These are phyloP conservation scores for Caenorhabditis wallacei DNA, from an alignment of 2,888 invertebrate genomes.

Conservation along the genomic window DNA sequence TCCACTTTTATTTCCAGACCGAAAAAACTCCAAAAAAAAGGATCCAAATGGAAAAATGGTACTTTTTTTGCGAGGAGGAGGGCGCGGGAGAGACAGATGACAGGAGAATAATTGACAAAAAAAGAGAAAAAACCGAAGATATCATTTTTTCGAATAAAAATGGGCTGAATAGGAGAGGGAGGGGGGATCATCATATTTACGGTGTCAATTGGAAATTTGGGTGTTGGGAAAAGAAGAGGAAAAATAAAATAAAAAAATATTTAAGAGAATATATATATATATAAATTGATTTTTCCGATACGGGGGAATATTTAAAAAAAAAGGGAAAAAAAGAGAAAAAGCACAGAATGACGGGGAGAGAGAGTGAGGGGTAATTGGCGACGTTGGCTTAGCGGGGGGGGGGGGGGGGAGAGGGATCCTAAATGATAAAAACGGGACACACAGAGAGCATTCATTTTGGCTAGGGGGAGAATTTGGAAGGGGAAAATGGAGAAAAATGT, in stretches of 20 bases:
- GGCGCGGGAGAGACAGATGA: not conserved
- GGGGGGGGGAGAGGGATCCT: not conserved
- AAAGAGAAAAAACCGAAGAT: not conserved
- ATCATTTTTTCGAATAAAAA: constrained; percentile 25
- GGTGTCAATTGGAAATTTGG: not conserved
- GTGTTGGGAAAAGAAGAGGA: not conserved
- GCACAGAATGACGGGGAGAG: not conserved
- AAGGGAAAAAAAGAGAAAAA: not conserved
- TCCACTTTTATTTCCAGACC: constrained; percentile 45
- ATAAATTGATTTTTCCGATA: too few relatives aligned
- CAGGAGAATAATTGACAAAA: not conserved
- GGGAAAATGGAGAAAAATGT: constrained; percentile 19
- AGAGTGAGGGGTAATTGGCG: constrained; percentile 7
- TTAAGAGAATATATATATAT: too few relatives aligned
- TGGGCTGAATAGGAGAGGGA: not conserved
- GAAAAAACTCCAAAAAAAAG: constrained; percentile 12
- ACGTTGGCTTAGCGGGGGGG: not conserved
- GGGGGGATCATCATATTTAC: not conserved
- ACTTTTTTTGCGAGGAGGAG: not conserved
- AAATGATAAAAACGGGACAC: not conserved
- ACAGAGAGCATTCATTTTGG: constrained; percentile 43
- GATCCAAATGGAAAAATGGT: constrained; percentile 17
- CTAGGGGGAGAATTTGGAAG: constrained; percentile 5
- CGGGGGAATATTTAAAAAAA: constrained; percentile 14
- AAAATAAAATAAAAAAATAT: constrained; percentile 5